These are phyloP conservation scores for Podabrus alpinus DNA, from an alignment of 2,888 invertebrate species.

Conservation along the genomic window DNA sequence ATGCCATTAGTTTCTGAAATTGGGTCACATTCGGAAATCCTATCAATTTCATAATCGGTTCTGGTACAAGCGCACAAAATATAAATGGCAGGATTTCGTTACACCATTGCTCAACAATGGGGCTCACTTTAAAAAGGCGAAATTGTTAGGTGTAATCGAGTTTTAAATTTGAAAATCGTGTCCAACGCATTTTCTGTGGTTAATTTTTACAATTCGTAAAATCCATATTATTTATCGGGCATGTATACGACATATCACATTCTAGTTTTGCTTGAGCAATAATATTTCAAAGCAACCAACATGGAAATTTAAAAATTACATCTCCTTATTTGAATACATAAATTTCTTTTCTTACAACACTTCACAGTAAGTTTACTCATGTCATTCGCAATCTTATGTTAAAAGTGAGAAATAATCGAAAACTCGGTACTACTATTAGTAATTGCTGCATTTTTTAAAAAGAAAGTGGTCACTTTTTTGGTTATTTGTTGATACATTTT, in stretches of 20 bases:
- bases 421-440: not conserved
- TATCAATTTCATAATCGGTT: conserved; percentile 29
- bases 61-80: conserved; percentile 29
- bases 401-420: not conserved
- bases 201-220: not conserved
- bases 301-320: not conserved
- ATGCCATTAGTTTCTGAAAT: conserved; percentile 22
- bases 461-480: not conserved
- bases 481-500: not conserved
- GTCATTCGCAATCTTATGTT: not conserved
- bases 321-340: not conserved
- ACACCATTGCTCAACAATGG: conserved; percentile 29
- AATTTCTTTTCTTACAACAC: not conserved
- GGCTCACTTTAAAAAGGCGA: conserved; percentile 9
- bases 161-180: conserved; percentile 17
- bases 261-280: not conserved
- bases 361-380: not conserved
- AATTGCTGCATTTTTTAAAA: not conserved
- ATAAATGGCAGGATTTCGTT: conserved; percentile 34
- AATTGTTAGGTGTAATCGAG: conserved; percentile 9
- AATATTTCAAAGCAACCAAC: not conserved
- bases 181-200: not conserved
- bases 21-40: conserved; percentile 34
- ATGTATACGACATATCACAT: not conserved
- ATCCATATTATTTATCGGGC: not conserved